phyloP scores from a whole-genome alignment of 2,113 vertebrate genomes.

The Oreotragus oreotragus region DNA sequence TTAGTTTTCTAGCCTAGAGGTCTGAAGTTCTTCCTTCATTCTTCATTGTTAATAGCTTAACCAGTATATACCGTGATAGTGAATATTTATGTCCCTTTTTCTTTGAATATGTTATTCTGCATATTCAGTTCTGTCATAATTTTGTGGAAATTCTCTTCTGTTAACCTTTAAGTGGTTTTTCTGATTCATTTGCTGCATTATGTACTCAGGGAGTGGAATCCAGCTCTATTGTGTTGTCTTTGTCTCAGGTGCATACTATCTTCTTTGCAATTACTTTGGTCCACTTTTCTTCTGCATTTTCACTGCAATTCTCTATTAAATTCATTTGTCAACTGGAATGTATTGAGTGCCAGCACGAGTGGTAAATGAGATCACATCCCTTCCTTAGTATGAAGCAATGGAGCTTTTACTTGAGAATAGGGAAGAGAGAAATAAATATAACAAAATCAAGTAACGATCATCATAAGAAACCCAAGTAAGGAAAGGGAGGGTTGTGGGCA shows the following conservation, averaged over 20 bases:
- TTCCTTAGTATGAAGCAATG: background rate
- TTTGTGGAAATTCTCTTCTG: constrained; percentile 18
- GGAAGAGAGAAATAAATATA: background rate
- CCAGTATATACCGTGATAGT: background rate
- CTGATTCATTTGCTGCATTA: background rate
- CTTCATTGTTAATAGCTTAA: background rate
- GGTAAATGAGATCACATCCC: background rate
- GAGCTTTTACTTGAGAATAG: background rate
- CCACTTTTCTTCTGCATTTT: background rate
- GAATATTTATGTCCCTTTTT: background rate
- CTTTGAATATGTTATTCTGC: background rate
- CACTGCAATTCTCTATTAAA: background rate
- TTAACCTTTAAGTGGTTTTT: background rate
- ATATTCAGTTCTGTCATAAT: background rate
- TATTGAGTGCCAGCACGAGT: background rate
- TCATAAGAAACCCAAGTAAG: background rate
- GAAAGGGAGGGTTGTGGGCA: background rate
- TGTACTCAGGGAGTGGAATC: background rate
- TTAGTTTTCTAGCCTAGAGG: background rate
- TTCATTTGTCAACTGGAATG: background rate
- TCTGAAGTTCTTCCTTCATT: constrained; percentile 14
- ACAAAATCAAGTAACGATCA: background rate
- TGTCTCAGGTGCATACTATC: background rate
- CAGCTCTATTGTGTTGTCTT: background rate
- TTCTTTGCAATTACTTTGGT: background rate